These are phyloP conservation scores for Anguilla anguilla DNA, from an alignment of 2,797 vertebrate species.

Conservation along the genomic window DNA sequence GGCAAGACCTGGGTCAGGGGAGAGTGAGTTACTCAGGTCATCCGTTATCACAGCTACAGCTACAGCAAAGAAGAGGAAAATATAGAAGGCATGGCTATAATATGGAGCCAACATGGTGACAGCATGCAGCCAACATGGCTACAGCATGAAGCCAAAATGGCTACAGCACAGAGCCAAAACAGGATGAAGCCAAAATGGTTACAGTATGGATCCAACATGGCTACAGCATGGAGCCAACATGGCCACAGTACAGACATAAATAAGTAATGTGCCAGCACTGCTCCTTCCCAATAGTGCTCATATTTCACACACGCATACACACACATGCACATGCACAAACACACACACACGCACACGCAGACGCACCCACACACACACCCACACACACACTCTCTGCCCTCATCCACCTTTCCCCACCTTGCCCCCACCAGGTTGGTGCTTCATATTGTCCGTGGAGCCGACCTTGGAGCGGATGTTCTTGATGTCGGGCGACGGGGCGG, in stretches of 20 bases:
- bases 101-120: neutral
- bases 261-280: neutral
- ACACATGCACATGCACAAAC: neutral
- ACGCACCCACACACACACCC: neutral
- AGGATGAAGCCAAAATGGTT: neutral
- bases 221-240: neutral
- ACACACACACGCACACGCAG: neutral
- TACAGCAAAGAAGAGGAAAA: neutral
- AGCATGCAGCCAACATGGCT: neutral
- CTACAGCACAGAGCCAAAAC: no score
- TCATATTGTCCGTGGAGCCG: constrained; percentile 98
- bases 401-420: constrained; percentile 77
- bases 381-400: neutral
- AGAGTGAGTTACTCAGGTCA: neutral
- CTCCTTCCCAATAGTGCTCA: neutral
- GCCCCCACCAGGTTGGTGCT: constrained; percentile 97
- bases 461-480: constrained; percentile 95
- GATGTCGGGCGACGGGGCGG: constrained; percentile 79
- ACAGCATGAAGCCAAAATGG: neutral
- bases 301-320: neutral
- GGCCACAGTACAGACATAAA: neutral
- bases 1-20: neutral
- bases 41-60: neutral
- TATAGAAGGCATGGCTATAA: neutral
- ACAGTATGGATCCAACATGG: neutral